phyloP scores from a whole-genome alignment of 2,797 vertebrate species.

The Hypotaenidia philippensis region DNA sequence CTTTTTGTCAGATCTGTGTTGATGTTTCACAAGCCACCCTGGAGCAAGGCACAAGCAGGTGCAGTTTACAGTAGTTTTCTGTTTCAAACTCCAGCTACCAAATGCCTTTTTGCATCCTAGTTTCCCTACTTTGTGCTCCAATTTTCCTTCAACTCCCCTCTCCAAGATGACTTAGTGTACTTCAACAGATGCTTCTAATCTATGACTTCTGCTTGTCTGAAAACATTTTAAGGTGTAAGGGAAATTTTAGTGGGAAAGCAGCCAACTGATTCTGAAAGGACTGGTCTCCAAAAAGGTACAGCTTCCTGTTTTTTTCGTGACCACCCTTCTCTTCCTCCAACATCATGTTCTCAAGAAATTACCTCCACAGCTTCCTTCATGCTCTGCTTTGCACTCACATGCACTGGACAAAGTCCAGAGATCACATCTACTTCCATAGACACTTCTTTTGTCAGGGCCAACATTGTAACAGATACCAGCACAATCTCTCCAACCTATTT shows the following conservation, averaged over 20 bases:
- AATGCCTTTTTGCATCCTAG: not conserved
- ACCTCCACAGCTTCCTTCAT: not conserved
- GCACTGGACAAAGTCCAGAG: not conserved
- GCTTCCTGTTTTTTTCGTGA: not conserved
- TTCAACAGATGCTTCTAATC: not conserved
- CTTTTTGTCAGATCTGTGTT: not conserved
- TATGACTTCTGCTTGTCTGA: accelerated
- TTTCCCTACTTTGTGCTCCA: not conserved
- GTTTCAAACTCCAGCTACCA: not conserved
- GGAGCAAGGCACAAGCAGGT: not conserved
- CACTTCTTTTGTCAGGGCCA: not conserved
- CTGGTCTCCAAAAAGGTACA: not conserved
- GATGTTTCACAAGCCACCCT: not conserved
- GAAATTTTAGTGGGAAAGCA: not conserved
- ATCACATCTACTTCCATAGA: not conserved
- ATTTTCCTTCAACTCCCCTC: not conserved
- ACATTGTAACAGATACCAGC: not conserved
- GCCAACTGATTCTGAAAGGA: not conserved
- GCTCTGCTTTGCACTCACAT: not conserved
- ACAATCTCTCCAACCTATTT: not conserved
- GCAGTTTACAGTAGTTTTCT: not conserved
- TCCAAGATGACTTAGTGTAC: not conserved
- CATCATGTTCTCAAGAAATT: not conserved
- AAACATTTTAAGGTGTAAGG: not conserved
- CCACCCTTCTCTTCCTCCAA: not conserved